Percentiles rank a stretch among this genome's conserved stretches.
Evolutionary conservation across 2,113 vertebrate genomes (phyloP).

Genomic region (Hucho hucho): DNA sequence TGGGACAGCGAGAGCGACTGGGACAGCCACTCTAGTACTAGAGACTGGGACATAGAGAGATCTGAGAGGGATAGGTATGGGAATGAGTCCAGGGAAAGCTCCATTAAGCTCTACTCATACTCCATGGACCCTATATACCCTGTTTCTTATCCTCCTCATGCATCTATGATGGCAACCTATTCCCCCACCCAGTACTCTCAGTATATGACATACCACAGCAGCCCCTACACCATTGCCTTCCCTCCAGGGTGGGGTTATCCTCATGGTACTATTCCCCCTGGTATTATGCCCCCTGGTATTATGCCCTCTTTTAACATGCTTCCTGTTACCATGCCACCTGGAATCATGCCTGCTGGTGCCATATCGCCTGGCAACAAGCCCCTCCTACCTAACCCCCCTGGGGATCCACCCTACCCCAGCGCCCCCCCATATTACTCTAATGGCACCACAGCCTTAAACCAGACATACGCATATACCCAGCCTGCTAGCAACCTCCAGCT

Average conservation of each 20-base stretch:
- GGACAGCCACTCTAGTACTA: not conserved
- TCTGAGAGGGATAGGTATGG: not conserved
- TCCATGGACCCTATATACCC: constrained; percentile 1
- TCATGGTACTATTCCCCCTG: not conserved
- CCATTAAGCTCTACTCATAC: not conserved
- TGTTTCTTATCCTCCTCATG: not conserved
- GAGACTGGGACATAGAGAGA: not conserved
- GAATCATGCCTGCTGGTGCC: no score
- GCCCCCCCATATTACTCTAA: not conserved
- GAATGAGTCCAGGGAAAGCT: not conserved
- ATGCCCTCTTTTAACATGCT: no score
- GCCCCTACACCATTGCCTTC: not conserved
- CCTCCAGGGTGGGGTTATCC: not conserved
- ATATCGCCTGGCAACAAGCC: not conserved
- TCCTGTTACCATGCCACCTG: no score
- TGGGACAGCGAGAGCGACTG: not conserved
- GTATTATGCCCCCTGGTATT: not conserved
- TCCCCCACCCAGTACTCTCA: constrained; percentile 6
- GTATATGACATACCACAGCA: not conserved
- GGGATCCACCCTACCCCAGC: not conserved
- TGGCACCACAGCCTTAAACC: accelerated
- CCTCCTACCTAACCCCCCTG: not conserved
- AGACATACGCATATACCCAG: accelerated
- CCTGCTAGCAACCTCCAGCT: no score
- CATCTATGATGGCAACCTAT: constrained; percentile 4